Percentiles rank a stretch among this genome's conserved stretches.
These are phyloP conservation scores for Nannoperca obscura DNA, from an alignment of 2,797 vertebrate species.

Conservation along the genomic window DNA sequence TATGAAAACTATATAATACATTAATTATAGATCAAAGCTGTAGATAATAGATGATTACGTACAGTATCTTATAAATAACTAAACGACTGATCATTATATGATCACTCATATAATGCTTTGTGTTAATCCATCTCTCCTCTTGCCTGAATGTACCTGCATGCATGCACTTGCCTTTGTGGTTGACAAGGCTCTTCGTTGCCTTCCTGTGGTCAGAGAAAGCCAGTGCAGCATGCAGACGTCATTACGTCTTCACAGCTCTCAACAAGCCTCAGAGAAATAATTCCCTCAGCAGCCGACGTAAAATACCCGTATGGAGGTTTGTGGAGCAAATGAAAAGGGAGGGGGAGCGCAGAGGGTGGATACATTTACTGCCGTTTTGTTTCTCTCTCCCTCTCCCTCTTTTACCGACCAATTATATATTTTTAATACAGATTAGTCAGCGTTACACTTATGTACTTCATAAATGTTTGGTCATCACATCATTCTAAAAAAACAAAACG, in stretches of 20 bases:
- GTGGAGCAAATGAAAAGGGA: constrained; percentile 67
- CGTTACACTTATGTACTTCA: background rate
- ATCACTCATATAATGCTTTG: background rate
- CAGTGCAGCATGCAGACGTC: constrained; percentile 72
- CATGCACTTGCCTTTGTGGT: constrained; percentile 41
- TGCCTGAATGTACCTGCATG: constrained; percentile 40
- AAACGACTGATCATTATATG: background rate
- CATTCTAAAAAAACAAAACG: background rate
- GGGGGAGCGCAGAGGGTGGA: constrained; percentile 46
- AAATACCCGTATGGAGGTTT: constrained; percentile 79
- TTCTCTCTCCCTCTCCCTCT: constrained; percentile 6
- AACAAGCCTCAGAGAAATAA: constrained; percentile 25
- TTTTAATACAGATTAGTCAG: background rate
- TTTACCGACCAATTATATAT: background rate
- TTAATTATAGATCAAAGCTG: background rate
- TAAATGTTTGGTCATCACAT: background rate
- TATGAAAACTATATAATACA: background rate
- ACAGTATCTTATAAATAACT: background rate
- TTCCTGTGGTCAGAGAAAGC: constrained; percentile 81
- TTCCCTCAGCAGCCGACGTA: constrained; percentile 38
- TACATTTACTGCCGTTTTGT: background rate
- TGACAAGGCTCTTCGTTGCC: constrained; percentile 82
- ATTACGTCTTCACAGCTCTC: constrained; percentile 22
- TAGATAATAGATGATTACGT: background rate
- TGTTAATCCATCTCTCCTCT: constrained; percentile 11